These are phyloP conservation scores for Telmatochromis sp. DNA, from an alignment of 2,113 vertebrate species.

Conservation along the genomic window DNA sequence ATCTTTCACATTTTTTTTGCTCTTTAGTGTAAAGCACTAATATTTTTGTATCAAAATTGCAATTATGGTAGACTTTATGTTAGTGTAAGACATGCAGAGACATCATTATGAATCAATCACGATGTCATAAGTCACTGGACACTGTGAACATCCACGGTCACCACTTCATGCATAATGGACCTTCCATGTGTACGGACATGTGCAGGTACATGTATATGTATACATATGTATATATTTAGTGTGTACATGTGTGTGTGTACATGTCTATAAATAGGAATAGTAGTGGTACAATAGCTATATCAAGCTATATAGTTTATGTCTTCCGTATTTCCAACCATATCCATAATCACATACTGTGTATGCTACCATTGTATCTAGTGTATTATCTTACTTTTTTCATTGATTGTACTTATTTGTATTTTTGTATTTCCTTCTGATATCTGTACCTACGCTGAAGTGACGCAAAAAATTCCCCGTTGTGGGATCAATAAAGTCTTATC, in stretches of 20 bases:
- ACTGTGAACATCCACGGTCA: not conserved
- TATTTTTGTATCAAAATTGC: not conserved
- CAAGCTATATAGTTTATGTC: no score
- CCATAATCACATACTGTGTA: no score
- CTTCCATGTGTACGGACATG: not conserved
- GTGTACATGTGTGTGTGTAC: no score
- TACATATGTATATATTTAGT: not conserved
- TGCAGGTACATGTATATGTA: accelerated
- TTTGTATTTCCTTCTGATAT: not conserved
- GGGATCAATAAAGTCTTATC: not conserved
- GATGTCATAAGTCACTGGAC: not conserved
- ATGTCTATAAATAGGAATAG: no score
- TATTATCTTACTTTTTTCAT: no score
- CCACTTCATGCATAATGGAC: not conserved
- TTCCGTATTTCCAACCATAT: no score
- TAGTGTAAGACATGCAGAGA: not conserved
- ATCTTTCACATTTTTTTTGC: not conserved
- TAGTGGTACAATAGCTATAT: accelerated
- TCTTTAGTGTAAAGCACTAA: not conserved
- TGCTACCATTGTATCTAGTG: no score
- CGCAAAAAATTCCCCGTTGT: accelerated
- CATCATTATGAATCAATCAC: not conserved
- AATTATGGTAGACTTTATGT: not conserved
- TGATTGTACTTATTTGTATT: no score
- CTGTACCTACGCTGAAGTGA: accelerated